Conservation (phyloP, 2,888 invertebrate species). For the Exocentrus adspersus region DNA sequence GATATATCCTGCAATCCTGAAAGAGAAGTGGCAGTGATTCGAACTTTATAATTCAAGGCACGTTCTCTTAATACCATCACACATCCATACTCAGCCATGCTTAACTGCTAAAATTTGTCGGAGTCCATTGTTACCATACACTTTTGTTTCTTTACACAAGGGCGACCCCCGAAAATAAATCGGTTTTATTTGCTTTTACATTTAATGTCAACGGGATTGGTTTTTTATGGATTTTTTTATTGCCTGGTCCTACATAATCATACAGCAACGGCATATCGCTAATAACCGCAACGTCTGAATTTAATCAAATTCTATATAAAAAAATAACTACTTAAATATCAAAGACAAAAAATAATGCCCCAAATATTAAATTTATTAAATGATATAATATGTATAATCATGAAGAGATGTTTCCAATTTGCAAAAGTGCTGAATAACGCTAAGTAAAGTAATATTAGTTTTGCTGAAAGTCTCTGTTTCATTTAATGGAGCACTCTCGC, state of each 20-base stretch:
- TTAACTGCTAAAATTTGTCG: constrained; percentile 59
- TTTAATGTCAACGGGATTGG: constrained; percentile 12
- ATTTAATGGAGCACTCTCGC: not conserved
- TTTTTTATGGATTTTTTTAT: constrained; percentile 11
- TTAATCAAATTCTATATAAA: too few relatives aligned
- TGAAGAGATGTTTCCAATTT: too few relatives aligned
- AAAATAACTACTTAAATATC: too few relatives aligned
- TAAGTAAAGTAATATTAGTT: too few relatives aligned
- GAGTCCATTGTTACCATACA: constrained; percentile 50
- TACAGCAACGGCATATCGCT: not conserved
- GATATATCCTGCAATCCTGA: constrained; percentile 52
- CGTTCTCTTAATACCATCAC: constrained; percentile 62
- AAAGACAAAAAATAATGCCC: too few relatives aligned
- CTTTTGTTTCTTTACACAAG: constrained; percentile 50
- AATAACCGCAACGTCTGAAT: too few relatives aligned
- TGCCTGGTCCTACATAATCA: not conserved
- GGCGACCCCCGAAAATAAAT: constrained; percentile 43
- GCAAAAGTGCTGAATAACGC: too few relatives aligned
- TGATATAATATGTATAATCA: too few relatives aligned
- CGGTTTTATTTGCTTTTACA: constrained; percentile 44
- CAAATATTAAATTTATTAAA: too few relatives aligned
- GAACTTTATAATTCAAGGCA: constrained; percentile 62
- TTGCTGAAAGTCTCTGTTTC: not conserved
- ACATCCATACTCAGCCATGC: constrained; percentile 59
- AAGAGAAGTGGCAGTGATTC: constrained; percentile 58